Percentiles rank a stretch among this genome's conserved stretches.
These are phyloP conservation scores for Mythimna lalbum DNA, from an alignment of 2,888 invertebrate genomes.

Conservation along the genomic window DNA sequence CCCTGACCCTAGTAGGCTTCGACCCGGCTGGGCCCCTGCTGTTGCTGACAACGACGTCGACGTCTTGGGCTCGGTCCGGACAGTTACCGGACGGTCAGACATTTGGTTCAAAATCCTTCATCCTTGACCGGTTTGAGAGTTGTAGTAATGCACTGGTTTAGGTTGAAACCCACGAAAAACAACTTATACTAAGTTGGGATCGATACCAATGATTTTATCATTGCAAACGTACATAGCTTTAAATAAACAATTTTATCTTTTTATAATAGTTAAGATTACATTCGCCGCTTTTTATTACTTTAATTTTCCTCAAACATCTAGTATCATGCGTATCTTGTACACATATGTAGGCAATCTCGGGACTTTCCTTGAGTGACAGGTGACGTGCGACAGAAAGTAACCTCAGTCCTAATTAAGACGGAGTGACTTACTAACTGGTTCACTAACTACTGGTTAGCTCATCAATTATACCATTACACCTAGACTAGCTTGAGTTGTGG, in stretches of 20 bases:
- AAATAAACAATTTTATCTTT: neutral
- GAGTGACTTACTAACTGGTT: conserved; percentile 21
- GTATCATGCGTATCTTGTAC: conserved; percentile 8
- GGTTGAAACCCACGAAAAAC: too few relatives aligned
- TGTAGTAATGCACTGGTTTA: too few relatives aligned
- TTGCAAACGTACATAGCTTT: neutral
- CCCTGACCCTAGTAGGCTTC: too few relatives aligned
- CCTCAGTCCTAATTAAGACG: conserved; percentile 37
- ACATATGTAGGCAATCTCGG: conserved; percentile 2
- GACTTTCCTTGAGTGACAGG: conserved; percentile 5
- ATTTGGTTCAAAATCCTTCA: too few relatives aligned
- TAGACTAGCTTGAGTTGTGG: neutral
- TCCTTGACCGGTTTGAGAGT: too few relatives aligned
- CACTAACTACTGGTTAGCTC: conserved; percentile 9
- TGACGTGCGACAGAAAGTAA: conserved; percentile 23
- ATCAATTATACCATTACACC: conserved; percentile 32
- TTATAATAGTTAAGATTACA: neutral
- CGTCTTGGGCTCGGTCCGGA: too few relatives aligned
- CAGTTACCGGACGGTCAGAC: too few relatives aligned
- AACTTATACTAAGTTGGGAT: too few relatives aligned
- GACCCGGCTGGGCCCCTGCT: too few relatives aligned
- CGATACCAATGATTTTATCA: too few relatives aligned
- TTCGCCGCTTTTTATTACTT: neutral
- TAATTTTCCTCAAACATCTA: neutral
- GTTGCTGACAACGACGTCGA: too few relatives aligned